Base-by-base conservation (phyloP, 2,113 vertebrate species). In the Albula goreensis region DNA sequence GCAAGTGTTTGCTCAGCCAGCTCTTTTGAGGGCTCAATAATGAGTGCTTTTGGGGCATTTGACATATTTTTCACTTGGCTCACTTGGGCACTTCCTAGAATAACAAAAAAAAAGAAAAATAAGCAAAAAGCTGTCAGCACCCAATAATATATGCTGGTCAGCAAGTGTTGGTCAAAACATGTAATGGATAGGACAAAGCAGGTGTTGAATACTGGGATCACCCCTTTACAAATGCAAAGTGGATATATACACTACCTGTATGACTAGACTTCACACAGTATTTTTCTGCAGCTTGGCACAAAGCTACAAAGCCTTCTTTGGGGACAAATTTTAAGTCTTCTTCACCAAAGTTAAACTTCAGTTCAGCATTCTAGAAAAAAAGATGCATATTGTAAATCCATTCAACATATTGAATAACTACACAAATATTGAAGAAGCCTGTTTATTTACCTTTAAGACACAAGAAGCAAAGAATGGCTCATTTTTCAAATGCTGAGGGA, bases 301-400 rank as follows among this genome's bases (percentile, higher is more conserved):
- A 90, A 53, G 95, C 96, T 83, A 96, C 84, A 84, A 96, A 99
- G 4, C 97, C 98, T 50, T 96, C 96, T 91, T 97, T 98, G 4
- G 97, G 97, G 17, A 96, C 90, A 91, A 96, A 92, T 91, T 98
- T 99, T 86, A 99, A 99, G 0, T 96, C 95, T 63, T 99, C 98
- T 83, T 97, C 97, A 83, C 98, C 98, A 70, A 99, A 99, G 93
- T 99, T 99, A 90, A 99, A 99, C 92, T 98, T 98, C 82, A 99
- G 92, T 87, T 99, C 98, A 79, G 96, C 98, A 88, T 99, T 99
- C 98, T 99, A 93, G 15, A 82, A 1, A 85, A 2, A 88, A 6
- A 88, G 15, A 41, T 51, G 10, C 25, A 86, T 1, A 10, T 74
- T 6, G 31, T 22, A 74, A 74, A 74, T 7, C 31, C 2, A 31